Evolutionary conservation across 1,140 invertebrate species (phyloP), one percentile per base, ranked within the genome.

Genomic region (Tetramorium simillimum): DNA sequence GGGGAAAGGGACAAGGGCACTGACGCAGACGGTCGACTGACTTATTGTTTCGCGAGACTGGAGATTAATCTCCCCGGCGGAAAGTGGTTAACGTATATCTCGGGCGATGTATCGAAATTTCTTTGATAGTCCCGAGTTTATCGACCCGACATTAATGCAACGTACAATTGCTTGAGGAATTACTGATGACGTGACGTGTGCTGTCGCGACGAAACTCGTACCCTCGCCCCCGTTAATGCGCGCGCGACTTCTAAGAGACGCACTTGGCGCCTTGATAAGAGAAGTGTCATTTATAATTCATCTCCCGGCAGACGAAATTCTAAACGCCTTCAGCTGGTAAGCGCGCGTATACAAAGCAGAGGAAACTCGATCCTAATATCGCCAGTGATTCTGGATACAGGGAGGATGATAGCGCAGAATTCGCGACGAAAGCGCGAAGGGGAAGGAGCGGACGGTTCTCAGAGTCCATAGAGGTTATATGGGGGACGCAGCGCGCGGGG

Each of bases 281-380:
- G 80, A 81, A 82, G 37, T 53, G 73, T 85, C 58, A 60, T 84
- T 84, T 84, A 84, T 84, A 75, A 84, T 84, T 75, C 80, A 84
- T 84, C 65, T 69, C 28, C 53, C 24, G 37, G 80, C 80, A 84
- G 80, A 84, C 69, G 80, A 84, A 84, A 84, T 84, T 75, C 80
- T 84, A 84, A 84, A 84, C 80, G 69, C 53, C 80, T 46, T 40
- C 53, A 60, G 85, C 62, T 65, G 46, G 49, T 56, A 80, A 53
- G 43, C 33, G 40, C 12, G 60, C 12, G 60, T 72, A 82, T 69
- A 80, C 63, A 72, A 70, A 72, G 62, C 84, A 51, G 33, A 80
- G 76, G 91, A 89, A 92, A 92, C 86, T 87, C 82, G 86, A 92
- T 92, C 89, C 86, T 90, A 86, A 88, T 92, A 90, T 86, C 90